Base-by-base conservation (phyloP, 2,888 invertebrate species). In the Agrochola lota region DNA sequence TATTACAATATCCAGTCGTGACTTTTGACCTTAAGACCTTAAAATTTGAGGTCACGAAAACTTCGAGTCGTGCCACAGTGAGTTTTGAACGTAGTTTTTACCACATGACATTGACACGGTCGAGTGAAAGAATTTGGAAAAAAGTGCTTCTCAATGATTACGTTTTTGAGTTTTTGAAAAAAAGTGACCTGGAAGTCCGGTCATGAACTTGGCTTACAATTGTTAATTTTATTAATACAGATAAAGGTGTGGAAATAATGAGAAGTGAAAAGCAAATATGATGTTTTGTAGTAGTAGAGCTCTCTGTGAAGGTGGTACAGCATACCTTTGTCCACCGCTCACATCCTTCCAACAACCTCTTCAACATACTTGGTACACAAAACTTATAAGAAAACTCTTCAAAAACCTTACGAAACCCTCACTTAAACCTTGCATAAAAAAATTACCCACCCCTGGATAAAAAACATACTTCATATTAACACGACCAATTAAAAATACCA, bases 1-100 rank as follows among this genome's bases (percentile, higher is more conserved):
- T 30, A 49, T 68, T 5, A 55, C 60, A 70, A 49, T 57, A 35
- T 40, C 55, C 26, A 46, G 57, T 77, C 76, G 77, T 77, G 76
- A 64, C 76, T 64, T 49, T 64, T 64, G 64, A 64, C 64, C 64
- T n/a, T 23, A 35, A 23, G 8, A 63, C 63, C 23, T 63, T 64
- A n/a, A 64, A 64, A 64, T 64, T 64, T 40, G n/a, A 64, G 64
- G 40, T 64, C 64, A 64, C 64, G 64, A 64, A 64, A 40, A 15
- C 5, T 40, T n/a, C 15, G 5, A 64, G 40, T 64, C 64, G 64
- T 64, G 64, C 43, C 23, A 40, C 62, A 57, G 12, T 57, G 35
- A 57, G 55, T 63, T 46, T 78, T 70, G n/a, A 63, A 35, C 20
- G 35, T 0, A n/a, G 3, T 55, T 70, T 78, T 46, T 78, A 17